phyloP scores from a whole-genome alignment of 1,140 invertebrate species.

The Cataglyphis hispanica region DNA sequence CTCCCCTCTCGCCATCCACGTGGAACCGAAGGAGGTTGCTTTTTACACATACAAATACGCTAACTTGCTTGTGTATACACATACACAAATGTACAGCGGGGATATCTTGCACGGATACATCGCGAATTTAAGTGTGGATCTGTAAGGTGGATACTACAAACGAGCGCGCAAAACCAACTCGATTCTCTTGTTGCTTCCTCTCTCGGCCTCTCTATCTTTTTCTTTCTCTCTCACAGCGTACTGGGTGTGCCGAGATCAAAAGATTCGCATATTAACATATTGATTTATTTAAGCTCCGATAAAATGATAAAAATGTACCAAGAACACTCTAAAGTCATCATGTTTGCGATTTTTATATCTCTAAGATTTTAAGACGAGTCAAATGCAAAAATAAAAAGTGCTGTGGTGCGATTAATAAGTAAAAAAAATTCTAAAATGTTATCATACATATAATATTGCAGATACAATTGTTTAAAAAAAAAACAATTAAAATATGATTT shows the following conservation, averaged over 20 bases:
- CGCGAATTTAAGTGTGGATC: slow-evolving; percentile 47
- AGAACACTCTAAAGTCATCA: neutral
- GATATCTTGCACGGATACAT: slow-evolving; percentile 35
- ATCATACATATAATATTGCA: neutral
- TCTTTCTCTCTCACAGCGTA: slow-evolving; percentile 44
- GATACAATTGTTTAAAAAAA: neutral
- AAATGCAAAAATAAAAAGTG: neutral
- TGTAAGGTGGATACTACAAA: slow-evolving; percentile 45
- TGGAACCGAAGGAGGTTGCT: slow-evolving; percentile 53
- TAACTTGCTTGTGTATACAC: neutral
- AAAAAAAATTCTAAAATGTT: neutral
- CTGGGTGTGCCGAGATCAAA: slow-evolving; percentile 15
- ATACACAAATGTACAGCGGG: neutral
- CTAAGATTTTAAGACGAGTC: neutral
- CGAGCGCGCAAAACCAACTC: slow-evolving; percentile 47
- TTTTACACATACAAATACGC: slow-evolving; percentile 44
- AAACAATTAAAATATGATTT: neutral
- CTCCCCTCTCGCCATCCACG: slow-evolving; percentile 60
- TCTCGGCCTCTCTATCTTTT: slow-evolving; percentile 34
- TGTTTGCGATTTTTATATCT: neutral
- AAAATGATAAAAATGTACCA: neutral
- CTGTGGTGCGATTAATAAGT: neutral
- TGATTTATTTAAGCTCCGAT: neutral
- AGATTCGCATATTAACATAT: neutral
- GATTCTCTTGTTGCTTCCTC: slow-evolving; percentile 60